Base-by-base conservation (phyloP, 2,888 invertebrate species). In the Tenthredo distinguenda region DNA sequence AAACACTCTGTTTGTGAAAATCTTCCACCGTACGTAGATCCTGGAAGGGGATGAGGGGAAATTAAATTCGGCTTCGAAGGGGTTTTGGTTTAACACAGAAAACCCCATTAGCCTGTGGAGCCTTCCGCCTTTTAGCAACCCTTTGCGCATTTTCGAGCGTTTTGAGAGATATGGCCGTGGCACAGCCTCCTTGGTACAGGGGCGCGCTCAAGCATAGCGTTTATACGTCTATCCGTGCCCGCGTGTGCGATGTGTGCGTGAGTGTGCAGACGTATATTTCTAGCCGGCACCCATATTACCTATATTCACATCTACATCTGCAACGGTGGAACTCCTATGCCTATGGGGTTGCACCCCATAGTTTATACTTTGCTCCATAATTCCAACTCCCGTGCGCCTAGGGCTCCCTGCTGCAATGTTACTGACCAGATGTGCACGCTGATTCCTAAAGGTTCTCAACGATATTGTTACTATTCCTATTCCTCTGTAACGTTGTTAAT, bases 361-460 rank as follows among this genome's bases (percentile, higher is more conserved):
- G 89, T 91, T 90, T 91, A 90, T 91, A 91, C 90, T 91, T 90
- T 90, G 87, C 90, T 89, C 88, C 83, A 83, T 83, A 83, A 83
- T 83, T 83, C 83, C 68, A 88, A 90, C 91, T 90, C 89, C 88
- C 87, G 31, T 26, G 89, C 91, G 91, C 88, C 89, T 88, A 90
- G 87, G 90, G 89, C 87, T 89, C 88, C 89, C 90, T 21, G 40
- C 72, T 21, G 72, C 77, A 71, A 89, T 87, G 89, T 65, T 81
- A 82, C 83, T 81, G 85, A 89, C 90, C 91, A 91, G 92, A 91
- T 91, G 92, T 91, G 91, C 90, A 88, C 90, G 88, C 90, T 88
- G 89, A 90, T 90, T 91, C 90, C 90, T 90, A 89, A 89, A 84
- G 91, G 88, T 86, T 87, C 90, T 88, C 91, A 90, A 89, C 86